These are phyloP conservation scores for Eupithecia inturbata DNA, from an alignment of 2,888 invertebrate genomes.

Conservation along the genomic window DNA sequence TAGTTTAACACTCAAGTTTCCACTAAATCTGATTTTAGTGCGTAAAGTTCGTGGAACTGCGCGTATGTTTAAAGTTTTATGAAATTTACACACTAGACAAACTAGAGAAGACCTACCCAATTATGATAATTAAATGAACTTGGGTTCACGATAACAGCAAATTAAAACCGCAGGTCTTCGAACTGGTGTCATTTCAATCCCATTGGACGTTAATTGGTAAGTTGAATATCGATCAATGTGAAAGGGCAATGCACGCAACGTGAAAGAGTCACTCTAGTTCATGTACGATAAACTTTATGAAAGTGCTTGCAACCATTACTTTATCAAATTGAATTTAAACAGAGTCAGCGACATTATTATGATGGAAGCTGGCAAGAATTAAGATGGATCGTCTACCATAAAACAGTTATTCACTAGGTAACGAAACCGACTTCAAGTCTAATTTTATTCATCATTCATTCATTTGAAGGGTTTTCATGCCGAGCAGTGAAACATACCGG, in stretches of 20 bases:
- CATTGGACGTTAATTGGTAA: not conserved
- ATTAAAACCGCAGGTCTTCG: not conserved
- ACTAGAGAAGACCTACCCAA: too few species aligned
- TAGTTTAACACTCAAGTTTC: not conserved
- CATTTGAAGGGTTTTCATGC: too few species aligned
- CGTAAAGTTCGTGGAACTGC: not conserved
- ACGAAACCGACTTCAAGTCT: too few species aligned
- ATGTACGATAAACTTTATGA: not conserved
- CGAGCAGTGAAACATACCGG: too few species aligned
- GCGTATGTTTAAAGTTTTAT: not conserved
- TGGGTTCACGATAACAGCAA: not conserved
- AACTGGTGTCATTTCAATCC: not conserved
- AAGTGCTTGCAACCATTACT: not conserved
- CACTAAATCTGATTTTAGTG: not conserved
- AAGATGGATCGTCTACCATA: too few species aligned
- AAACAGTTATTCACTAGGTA: too few species aligned
- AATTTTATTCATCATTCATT: too few species aligned
- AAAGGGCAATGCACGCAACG: not conserved
- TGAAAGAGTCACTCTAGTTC: not conserved
- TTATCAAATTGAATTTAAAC: too few species aligned
- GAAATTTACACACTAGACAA: not conserved
- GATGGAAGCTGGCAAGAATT: too few species aligned
- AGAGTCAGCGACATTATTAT: too few species aligned
- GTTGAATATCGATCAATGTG: not conserved
- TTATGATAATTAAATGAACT: conserved; percentile 1